Base-by-base conservation (phyloP, 2,888 invertebrate species). In the Dasypogon diadema region DNA sequence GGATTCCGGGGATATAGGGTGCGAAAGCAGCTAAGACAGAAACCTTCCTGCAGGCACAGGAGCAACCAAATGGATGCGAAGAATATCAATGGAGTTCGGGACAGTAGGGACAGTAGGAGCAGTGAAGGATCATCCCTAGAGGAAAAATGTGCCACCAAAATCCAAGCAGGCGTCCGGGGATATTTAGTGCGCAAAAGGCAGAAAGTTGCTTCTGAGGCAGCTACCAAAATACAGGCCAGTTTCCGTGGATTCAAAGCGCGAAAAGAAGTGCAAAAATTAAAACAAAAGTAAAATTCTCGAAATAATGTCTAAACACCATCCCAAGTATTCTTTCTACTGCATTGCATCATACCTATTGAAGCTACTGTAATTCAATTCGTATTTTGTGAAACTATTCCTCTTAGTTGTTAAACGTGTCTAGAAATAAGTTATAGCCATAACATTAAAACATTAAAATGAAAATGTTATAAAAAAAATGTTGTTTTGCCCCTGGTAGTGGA, bases 1-100 rank as follows among this genome's bases (percentile, higher is more conserved):
- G 88, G 88, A 72, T 89, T 89, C 80, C 85, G 89, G 26, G 89
- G 89, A 1, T 89, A 88, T 79, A 85, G 87, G 2, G 88, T 87
- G 8, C 84, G 88, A n/a, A 88, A 88, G 77, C 87, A 87, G 75
- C 79, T 88, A 37, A 83, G 54, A 22, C 18, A 70, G 21, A 51
- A 37, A 8, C 70, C 34, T 3, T 24, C n/a, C 30, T 26, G 14
- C 14, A 26, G 54, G 21, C 26, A 2, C 6, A 51, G 70, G 21
- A 48, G 14, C 5, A 30, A 30, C 16, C 70, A 70, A 54, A 70
- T 70, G 70, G 70, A 70, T 6, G 18, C 34, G 3, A 70, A 70
- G n/a, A 54, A 70, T 54, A 82, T 37, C 76, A 76, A n/a, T 75
- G 79, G n/a, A 46, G 73, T 74, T 72, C 76, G 74, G 73, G 48